Conservation (phyloP, 2,113 vertebrate genomes). For the Nicator chloris region DNA sequence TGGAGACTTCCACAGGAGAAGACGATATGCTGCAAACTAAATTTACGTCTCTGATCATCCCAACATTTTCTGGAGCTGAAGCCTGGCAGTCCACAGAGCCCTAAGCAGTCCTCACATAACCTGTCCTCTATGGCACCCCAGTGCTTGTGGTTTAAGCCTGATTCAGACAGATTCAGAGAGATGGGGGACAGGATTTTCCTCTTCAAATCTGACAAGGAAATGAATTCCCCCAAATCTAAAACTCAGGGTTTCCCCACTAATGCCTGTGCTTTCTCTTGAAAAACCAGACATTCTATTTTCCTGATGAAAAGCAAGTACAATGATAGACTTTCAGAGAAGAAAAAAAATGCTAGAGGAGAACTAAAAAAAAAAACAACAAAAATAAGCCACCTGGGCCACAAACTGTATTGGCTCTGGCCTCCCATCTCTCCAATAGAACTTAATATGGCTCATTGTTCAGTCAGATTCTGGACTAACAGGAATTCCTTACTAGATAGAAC, state of each 20-base stretch:
- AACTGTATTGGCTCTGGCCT: not conserved
- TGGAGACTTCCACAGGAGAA: not conserved
- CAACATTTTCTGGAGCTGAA: not conserved
- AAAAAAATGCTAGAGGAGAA: not conserved
- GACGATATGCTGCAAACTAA: not conserved
- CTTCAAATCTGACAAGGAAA: not conserved
- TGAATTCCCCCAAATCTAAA: not conserved
- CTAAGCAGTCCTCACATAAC: not conserved
- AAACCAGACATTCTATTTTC: not conserved
- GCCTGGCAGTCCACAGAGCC: not conserved
- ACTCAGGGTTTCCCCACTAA: not conserved
- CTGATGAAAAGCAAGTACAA: not conserved
- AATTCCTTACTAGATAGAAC: not conserved
- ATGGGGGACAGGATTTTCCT: not conserved
- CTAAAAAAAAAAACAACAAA: not conserved
- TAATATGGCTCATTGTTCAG: not conserved
- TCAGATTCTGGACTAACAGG: not conserved
- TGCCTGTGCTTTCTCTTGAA: not conserved
- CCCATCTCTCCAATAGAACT: not conserved
- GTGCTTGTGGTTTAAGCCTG: not conserved
- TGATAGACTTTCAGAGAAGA: not conserved
- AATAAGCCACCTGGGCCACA: not conserved
- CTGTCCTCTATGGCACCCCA: rapidly evolving
- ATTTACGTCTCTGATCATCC: not conserved
- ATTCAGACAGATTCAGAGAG: not conserved